phyloP scores from a whole-genome alignment of 2,113 vertebrate genomes.

The Myrmophylax atrothorax region DNA sequence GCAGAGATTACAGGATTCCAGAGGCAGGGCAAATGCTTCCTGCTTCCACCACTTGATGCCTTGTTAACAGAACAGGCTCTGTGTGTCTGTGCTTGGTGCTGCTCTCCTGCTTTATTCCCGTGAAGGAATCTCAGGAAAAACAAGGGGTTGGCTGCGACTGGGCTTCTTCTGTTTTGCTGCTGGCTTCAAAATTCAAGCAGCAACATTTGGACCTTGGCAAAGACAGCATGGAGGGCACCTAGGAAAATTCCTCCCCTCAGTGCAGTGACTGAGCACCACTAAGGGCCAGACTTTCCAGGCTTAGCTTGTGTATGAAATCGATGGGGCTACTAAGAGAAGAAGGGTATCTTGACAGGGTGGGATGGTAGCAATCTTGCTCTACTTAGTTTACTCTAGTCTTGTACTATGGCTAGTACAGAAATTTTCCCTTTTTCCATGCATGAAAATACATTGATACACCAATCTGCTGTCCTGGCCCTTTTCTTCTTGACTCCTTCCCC shows the following conservation, averaged over 20 bases:
- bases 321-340: not conserved
- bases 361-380: not conserved
- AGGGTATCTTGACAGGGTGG: not conserved
- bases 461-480: not conserved
- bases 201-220: not conserved
- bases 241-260: not conserved
- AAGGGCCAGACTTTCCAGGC: not conserved
- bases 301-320: not conserved
- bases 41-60: not conserved
- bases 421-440: not conserved
- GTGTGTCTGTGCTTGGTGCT: rapidly evolving
- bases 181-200: not conserved
- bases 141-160: not conserved
- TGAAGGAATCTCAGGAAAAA: not conserved
- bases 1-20: not conserved
- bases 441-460: not conserved
- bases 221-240: not conserved
- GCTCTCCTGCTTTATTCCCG: not conserved
- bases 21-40: not conserved
- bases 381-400: not conserved
- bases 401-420: not conserved
- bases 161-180: not conserved
- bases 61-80: rapidly evolving
- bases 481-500: not conserved
- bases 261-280: not conserved